Evolutionary conservation across 2,888 invertebrate species (phyloP), one percentile per base, ranked within the genome.

Genomic region (Phyto melanocephala): DNA sequence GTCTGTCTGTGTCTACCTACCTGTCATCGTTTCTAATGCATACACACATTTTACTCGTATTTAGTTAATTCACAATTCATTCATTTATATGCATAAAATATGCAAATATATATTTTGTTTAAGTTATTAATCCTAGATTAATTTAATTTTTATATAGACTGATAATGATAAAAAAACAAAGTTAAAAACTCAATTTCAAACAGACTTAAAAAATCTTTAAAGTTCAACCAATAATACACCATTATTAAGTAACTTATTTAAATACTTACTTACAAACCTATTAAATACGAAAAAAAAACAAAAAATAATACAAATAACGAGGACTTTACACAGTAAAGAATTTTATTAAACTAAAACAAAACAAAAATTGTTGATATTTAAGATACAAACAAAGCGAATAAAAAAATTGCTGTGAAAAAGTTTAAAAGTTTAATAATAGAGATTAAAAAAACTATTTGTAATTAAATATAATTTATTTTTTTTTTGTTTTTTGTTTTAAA

Each of bases 211-310:
- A 45, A 71, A 37, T 45, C 28, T 70, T 52, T 58, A 75, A 58
- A 82, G 83, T 84, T 79, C 82, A 85, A 84, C 47, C 47, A 76
- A 75, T 67, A 81, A 85, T 65, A 75, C 74, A 76, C 78, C 81
- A 74, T 84, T 54, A 45, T 45, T 42, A 56, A 78, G 80, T 67
- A 84, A 77, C 17, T 56, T 52, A 62, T 28, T 33, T 20, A 47
- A 13, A n/a, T 8, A 47, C 6, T 20, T 10, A 50, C 22, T 50
- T 13, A 22, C 20, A 45, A 42, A 33, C 45, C 75, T 74, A 74
- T 74, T 78, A 22, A 47, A 65, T 72, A 62, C 77, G 62, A 77
- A 68, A 54, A 74, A 74, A 60, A 74, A 56, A 74, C 70, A 75
- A 22, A 54, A 54, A 74, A 10, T 33, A 37, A 45, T 11, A 37